Evolutionary conservation across 2,113 vertebrate species (phyloP), one percentile per base, ranked within the genome.

Genomic region (Desmodus rotundus): DNA sequence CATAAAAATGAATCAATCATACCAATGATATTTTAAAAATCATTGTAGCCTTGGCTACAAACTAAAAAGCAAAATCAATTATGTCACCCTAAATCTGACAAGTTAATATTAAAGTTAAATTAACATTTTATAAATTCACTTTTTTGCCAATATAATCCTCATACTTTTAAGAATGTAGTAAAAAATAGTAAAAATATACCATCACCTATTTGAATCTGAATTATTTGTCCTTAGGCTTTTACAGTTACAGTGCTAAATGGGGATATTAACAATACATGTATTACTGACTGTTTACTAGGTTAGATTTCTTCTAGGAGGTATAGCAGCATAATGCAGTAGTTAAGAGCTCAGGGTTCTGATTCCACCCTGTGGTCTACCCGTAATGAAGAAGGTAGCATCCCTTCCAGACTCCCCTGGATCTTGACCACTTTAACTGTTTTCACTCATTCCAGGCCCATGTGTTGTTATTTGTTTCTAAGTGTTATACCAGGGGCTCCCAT

Each of bases 11-110:
- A 33, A 38, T 83, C 33, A 70, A 11, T 88, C 2, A 77, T 74
- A 26, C 38, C 26, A 67, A 92, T 68, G 20, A 58, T 76, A 58
- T 89, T 92, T 95, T 56, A 13, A 65, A 94, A 92, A 58, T 76
- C 8, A 76, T n/a, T 76, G 24, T 83, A 58, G 26, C 26, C 33
- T 95, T 58, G 33, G 19, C 61, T 83, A 61, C 13, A 61, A 58
- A 84, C 28, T 70, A 70, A 77, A 89, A 93, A 68, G 7, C 33
- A 58, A 95, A 88, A 68, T 87, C 65, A 58, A 68, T 38, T 82
- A 50, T 68, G 19, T 41, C 12, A 63, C 13, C 9, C 16, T 41
- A 89, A 92, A 83, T 82, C 33, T 82, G 13, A 74, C 33, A 81
- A 54, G 33, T 76, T 92, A 58, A 68, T n/a, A 83, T 58, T 52